These are phyloP conservation scores for Microcebus lehilahytsara DNA, from an alignment of 2,113 vertebrate species.

Conservation along the genomic window DNA sequence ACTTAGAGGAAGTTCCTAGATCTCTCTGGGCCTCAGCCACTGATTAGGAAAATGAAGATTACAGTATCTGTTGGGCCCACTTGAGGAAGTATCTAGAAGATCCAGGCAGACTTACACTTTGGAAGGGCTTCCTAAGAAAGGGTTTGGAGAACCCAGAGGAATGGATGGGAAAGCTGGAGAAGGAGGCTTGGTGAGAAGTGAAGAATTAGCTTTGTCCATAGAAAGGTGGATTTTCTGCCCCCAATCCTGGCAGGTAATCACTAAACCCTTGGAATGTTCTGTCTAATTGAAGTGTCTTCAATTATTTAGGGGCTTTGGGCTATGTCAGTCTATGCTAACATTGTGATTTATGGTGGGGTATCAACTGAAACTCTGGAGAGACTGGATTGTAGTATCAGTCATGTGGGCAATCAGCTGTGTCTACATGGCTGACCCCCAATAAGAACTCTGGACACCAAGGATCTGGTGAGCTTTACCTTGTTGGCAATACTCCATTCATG, in stretches of 20 bases:
- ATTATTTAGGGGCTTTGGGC: neutral
- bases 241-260: neutral
- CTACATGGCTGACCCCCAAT: neutral
- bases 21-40: neutral
- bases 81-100: neutral
- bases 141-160: neutral
- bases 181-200: neutral
- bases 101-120: neutral
- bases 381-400: neutral
- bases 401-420: neutral
- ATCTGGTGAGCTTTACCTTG: fast-evolving
- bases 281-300: neutral
- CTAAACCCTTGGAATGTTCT: neutral
- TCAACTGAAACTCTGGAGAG: neutral
- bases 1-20: neutral
- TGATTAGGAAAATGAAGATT: neutral
- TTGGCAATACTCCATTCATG: neutral
- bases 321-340: neutral
- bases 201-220: neutral
- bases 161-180: neutral
- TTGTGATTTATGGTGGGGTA: neutral
- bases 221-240: neutral
- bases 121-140: neutral
- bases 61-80: fast-evolving
- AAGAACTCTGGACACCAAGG: neutral